Evolutionary conservation across 2,888 invertebrate species (phyloP).

Genomic region (Agrilus biguttatus): DNA sequence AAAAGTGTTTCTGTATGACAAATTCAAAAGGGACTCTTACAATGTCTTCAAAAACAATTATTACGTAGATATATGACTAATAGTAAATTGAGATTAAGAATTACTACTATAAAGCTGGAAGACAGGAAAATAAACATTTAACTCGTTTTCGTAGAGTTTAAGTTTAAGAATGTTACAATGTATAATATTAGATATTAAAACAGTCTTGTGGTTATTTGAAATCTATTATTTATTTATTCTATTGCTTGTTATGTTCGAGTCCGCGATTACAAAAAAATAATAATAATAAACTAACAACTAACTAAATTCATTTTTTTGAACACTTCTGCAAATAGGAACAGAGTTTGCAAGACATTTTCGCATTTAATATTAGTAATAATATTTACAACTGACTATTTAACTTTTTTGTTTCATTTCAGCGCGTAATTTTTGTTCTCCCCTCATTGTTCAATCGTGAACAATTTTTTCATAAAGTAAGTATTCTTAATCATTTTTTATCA

Average conservation of each 20-base stretch:
- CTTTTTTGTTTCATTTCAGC: neutral
- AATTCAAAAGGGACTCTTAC: neutral
- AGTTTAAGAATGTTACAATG: slow-evolving; percentile 3
- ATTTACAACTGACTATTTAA: slow-evolving; percentile 7
- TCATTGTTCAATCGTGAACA: no score
- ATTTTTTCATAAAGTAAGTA: slow-evolving; percentile 6
- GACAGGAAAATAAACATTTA: slow-evolving; percentile 6
- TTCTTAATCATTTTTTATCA: slow-evolving; percentile 13
- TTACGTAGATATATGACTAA: neutral
- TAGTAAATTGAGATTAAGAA: neutral
- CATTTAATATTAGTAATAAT: slow-evolving; percentile 4
- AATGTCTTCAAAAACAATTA: neutral
- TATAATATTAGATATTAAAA: slow-evolving; percentile 3
- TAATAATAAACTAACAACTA: no score
- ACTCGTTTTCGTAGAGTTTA: slow-evolving; percentile 1
- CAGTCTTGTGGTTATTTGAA: neutral
- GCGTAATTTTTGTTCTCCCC: no score
- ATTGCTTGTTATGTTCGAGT: no score
- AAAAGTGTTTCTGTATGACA: no score
- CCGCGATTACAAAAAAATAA: no score
- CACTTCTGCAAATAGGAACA: slow-evolving; percentile 15
- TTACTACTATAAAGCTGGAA: neutral
- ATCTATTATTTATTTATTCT: no score
- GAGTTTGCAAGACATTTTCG: slow-evolving; percentile 11
- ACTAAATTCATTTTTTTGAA: slow-evolving; percentile 5